Conservation (phyloP, 2,888 invertebrate species). For the Neoitamus cyanurus region DNA sequence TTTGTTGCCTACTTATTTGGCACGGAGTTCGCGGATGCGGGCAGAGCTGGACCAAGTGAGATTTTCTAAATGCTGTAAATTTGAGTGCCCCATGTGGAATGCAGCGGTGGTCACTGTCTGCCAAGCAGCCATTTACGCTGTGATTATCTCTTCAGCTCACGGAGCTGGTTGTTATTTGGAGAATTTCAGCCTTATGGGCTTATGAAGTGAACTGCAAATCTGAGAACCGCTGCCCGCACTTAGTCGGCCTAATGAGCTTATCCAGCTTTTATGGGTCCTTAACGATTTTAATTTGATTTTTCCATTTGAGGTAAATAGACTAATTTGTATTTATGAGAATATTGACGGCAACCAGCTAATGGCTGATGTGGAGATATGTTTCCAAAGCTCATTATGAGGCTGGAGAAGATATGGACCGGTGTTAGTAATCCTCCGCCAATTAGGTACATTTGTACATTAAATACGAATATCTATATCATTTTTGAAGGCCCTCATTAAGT, state of each 20-base stretch:
- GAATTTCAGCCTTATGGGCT: neutral
- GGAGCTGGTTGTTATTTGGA: neutral
- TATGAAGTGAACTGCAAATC: neutral
- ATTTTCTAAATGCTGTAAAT: constrained; percentile 2
- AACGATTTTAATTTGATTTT: neutral
- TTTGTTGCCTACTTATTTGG: neutral
- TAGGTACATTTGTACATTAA: neutral
- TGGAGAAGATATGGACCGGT: neutral
- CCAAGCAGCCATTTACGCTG: neutral
- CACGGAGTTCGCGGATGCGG: neutral
- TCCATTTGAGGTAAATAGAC: neutral
- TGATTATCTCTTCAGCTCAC: neutral
- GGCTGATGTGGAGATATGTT: neutral
- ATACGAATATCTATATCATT: too few species aligned
- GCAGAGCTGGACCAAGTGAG: neutral
- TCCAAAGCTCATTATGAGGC: neutral
- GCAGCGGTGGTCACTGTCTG: neutral
- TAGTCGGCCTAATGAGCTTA: neutral
- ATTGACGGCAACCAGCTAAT: neutral
- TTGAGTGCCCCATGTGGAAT: neutral
- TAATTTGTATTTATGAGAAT: neutral
- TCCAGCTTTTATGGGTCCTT: neutral
- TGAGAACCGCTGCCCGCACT: neutral
- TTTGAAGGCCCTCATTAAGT: too few species aligned
- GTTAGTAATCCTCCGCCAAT: neutral